Percentiles rank a stretch among this genome's conserved stretches.
Evolutionary conservation across 1,140 invertebrate genomes (phyloP).

Genomic region (Cataglyphis hispanica): DNA sequence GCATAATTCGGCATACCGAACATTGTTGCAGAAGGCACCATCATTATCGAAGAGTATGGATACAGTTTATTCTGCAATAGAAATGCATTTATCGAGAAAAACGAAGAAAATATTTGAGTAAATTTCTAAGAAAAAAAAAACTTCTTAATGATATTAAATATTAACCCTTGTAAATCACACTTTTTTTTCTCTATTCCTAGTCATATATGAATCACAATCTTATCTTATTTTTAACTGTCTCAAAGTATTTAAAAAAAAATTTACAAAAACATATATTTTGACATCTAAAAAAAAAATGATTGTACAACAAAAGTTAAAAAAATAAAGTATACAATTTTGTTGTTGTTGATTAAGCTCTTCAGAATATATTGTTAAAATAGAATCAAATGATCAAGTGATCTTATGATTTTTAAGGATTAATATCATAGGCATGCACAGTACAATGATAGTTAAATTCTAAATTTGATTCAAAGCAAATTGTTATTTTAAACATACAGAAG

Average conservation of each 20-base stretch:
- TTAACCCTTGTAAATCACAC: background rate
- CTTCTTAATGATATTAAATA: constrained; percentile 24
- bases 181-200: no score
- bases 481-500: background rate
- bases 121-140: constrained; percentile 8
- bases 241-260: no score
- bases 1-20: constrained; percentile 81
- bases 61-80: constrained; percentile 73
- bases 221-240: no score
- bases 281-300: no score
- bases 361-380: no score
- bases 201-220: no score
- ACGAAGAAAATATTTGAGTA: constrained; percentile 1
- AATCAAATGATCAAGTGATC: no score
- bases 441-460: background rate
- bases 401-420: background rate
- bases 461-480: background rate
- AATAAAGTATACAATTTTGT: no score
- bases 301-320: no score
- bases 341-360: no score
- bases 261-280: no score
- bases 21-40: constrained; percentile 88
- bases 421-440: background rate
- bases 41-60: constrained; percentile 88
- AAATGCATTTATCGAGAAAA: background rate